phyloP scores from a whole-genome alignment of 1,140 invertebrate species.

The Drosophila grimshawi region DNA sequence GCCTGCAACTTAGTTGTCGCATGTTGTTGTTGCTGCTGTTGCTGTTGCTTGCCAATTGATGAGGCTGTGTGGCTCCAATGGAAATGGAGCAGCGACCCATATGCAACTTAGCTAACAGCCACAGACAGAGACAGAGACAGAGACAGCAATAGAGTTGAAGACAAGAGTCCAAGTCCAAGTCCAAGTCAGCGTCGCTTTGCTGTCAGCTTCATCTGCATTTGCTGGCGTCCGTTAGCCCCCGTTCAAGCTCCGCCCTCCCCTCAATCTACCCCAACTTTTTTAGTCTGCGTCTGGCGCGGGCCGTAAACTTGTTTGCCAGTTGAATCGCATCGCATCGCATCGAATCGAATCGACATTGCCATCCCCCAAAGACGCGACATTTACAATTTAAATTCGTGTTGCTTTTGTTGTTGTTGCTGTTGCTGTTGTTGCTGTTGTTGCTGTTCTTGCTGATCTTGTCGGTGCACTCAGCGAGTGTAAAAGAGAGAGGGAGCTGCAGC shows the following conservation, averaged over 20 bases:
- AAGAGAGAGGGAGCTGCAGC: slow-evolving; percentile 13
- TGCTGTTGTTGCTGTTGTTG: slow-evolving; percentile 37
- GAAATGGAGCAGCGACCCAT: slow-evolving; percentile 78
- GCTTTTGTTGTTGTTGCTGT: slow-evolving; percentile 38
- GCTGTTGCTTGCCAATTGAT: slow-evolving; percentile 65
- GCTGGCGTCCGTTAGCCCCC: slow-evolving; percentile 56
- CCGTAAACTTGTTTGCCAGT: slow-evolving; percentile 72
- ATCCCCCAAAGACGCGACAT: slow-evolving; percentile 67
- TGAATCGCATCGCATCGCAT: slow-evolving; percentile 49
- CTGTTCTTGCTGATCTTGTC: slow-evolving; percentile 50
- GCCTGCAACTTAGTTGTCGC: slow-evolving; percentile 38
- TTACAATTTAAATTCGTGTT: slow-evolving; percentile 81
- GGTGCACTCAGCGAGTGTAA: slow-evolving; percentile 19
- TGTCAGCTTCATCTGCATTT: slow-evolving; percentile 80
- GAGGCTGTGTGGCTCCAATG: slow-evolving; percentile 61
- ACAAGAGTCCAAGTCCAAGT: slow-evolving; percentile 1
- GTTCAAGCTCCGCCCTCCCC: background rate
- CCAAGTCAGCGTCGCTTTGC: slow-evolving; percentile 27
- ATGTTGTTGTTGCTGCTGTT: slow-evolving; percentile 31
- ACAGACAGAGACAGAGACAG: slow-evolving; percentile 5
- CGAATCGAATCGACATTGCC: slow-evolving; percentile 68
- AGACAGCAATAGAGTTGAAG: background rate
- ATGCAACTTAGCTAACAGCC: slow-evolving; percentile 50
- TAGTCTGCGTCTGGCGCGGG: slow-evolving; percentile 56
- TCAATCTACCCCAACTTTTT: background rate